A percentile compares a stretch with the other conserved stretches of the same genome.
Evolutionary conservation across 1,140 invertebrate species (phyloP).

Genomic region (Tribolium castaneum): DNA sequence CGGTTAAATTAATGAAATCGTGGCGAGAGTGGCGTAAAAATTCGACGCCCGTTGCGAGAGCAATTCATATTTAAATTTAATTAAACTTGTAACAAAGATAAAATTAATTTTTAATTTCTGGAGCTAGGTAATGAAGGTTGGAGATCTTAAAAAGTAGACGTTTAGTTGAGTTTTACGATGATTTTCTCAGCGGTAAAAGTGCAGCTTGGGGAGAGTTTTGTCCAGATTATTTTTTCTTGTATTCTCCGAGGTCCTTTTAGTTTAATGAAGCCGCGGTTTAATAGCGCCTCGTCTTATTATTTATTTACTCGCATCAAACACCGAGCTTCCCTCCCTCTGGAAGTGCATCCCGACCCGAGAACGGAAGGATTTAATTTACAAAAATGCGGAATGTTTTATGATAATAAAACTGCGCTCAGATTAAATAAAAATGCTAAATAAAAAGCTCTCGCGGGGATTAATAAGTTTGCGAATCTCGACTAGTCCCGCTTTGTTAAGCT

Average conservation of each 20-base stretch:
- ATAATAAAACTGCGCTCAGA: constrained; percentile 62
- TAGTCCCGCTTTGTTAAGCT: constrained; percentile 43
- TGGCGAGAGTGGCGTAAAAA: constrained; percentile 44
- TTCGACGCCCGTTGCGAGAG: constrained; percentile 56
- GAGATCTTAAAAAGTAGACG: constrained; percentile 56
- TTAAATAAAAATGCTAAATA: constrained; percentile 63
- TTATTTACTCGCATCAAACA: constrained; percentile 57
- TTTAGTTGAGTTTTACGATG: constrained; percentile 56
- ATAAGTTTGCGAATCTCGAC: constrained; percentile 54
- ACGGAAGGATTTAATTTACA: constrained; percentile 61
- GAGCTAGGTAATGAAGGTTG: constrained; percentile 57
- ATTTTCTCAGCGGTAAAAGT: constrained; percentile 54
- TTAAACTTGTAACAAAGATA: constrained; percentile 61
- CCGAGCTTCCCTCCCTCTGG: constrained; percentile 28
- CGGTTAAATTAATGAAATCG: constrained; percentile 23
- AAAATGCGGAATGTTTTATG: constrained; percentile 62
- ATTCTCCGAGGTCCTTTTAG: constrained; percentile 58
- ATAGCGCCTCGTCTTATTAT: constrained; percentile 50
- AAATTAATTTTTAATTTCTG: constrained; percentile 62
- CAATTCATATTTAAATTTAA: constrained; percentile 61
- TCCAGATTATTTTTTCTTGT: constrained; percentile 61
- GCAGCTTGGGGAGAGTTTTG: constrained; percentile 55
- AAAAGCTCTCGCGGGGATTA: constrained; percentile 60
- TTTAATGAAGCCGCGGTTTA: constrained; percentile 59
- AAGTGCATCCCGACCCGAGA: constrained; percentile 27